Evolutionary conservation across 2,797 vertebrate species (phyloP).

Genomic region (Rhabdophis nuchalis): DNA sequence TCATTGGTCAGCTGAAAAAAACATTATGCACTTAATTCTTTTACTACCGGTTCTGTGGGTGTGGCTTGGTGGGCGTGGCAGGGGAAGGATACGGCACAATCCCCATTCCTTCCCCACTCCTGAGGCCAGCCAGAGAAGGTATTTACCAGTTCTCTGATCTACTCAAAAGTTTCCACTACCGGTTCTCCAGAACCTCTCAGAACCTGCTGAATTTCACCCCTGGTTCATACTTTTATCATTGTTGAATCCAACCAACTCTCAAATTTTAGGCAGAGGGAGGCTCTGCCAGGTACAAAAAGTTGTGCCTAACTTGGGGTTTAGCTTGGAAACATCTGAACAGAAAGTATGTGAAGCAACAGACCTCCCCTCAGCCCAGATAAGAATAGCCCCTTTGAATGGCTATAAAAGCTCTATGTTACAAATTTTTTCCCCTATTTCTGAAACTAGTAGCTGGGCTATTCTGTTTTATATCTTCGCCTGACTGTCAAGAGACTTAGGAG

Average conservation of each 20-base stretch:
- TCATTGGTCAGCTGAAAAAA: not conserved
- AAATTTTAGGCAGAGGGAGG: not conserved
- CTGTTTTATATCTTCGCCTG: conserved; percentile 6
- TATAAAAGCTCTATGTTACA: not conserved
- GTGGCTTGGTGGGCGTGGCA: too few species aligned
- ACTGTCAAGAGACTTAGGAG: not conserved
- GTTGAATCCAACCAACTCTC: not conserved
- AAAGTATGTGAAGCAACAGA: not conserved
- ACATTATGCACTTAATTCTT: not conserved
- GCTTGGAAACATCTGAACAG: not conserved
- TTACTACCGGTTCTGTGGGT: too few species aligned
- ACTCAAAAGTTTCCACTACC: too few species aligned
- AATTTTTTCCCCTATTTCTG: not conserved
- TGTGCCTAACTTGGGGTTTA: not conserved
- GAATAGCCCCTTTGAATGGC: fast-evolving
- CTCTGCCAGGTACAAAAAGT: not conserved
- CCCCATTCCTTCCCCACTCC: too few species aligned
- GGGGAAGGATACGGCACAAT: too few species aligned
- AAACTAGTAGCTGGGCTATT: conserved; percentile 1
- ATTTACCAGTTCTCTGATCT: too few species aligned
- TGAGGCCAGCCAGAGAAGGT: too few species aligned
- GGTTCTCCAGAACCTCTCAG: too few species aligned
- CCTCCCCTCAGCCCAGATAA: not conserved
- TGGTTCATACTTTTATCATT: not conserved
- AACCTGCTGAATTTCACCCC: too few species aligned